phyloP scores from a whole-genome alignment of 1,140 invertebrate species.

The Drosophila triauraria region DNA sequence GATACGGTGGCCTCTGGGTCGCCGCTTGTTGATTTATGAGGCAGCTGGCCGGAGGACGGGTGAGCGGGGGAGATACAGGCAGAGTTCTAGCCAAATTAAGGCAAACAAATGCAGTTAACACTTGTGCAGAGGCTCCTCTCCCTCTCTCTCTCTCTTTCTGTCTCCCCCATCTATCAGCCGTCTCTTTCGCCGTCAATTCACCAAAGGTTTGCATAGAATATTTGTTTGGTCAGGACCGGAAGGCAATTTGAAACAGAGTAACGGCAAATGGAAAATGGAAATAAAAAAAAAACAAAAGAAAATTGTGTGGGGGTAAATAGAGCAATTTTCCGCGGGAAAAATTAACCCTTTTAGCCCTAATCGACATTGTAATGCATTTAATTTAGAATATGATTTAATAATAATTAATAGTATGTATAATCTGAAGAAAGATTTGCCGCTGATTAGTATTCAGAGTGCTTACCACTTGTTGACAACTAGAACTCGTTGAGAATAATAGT shows the following conservation, averaged over 20 bases:
- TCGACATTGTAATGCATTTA: background rate
- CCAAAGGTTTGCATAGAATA: conserved; percentile 47
- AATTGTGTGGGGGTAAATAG: background rate
- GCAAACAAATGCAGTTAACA: conserved; percentile 54
- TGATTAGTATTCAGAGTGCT: too few species aligned
- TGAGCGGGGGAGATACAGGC: background rate
- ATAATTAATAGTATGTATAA: too few species aligned
- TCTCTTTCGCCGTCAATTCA: conserved; percentile 14
- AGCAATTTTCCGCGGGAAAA: conserved; percentile 3
- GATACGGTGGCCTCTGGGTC: conserved; percentile 43
- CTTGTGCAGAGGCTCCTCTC: conserved; percentile 6
- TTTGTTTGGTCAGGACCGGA: conserved; percentile 40
- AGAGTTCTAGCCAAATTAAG: conserved; percentile 38
- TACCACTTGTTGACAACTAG: too few species aligned
- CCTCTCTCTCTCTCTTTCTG: background rate
- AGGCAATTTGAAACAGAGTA: conserved; percentile 42
- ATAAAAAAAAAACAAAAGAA: background rate
- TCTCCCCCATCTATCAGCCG: background rate
- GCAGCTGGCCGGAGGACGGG: background rate
- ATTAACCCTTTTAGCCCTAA: background rate
- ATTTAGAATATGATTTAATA: too few species aligned
- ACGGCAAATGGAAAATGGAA: conserved; percentile 8
- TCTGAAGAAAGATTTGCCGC: too few species aligned
- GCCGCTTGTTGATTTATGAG: conserved; percentile 60
- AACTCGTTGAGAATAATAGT: too few species aligned